Conservation (phyloP, 1,140 invertebrate species). For the Drosophila biarmipes region DNA sequence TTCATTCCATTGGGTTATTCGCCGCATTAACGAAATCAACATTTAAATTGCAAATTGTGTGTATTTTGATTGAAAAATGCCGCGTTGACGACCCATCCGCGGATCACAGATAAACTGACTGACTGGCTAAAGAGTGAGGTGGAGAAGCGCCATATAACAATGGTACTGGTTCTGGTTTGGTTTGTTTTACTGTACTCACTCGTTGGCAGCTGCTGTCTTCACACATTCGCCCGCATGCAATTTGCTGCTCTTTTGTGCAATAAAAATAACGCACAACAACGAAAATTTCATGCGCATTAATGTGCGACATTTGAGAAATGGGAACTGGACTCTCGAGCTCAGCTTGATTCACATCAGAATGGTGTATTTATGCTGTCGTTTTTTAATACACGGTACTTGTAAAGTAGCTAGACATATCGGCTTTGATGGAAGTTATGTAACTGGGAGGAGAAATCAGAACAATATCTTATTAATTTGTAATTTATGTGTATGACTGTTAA, state of each 20-base stretch:
- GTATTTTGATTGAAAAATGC: conserved; percentile 61
- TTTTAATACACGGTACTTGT: neutral
- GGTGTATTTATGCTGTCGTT: neutral
- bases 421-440: neutral
- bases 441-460: neutral
- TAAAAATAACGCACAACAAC: conserved; percentile 45
- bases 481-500: neutral
- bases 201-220: conserved; percentile 62
- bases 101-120: conserved; percentile 8
- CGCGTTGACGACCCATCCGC: conserved; percentile 37
- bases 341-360: conserved; percentile 4
- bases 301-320: conserved; percentile 62
- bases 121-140: neutral
- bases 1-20: conserved; percentile 53
- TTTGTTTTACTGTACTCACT: conserved; percentile 34
- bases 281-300: conserved; percentile 65
- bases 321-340: conserved; percentile 3
- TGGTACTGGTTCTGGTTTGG: neutral
- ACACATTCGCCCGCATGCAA: conserved; percentile 51
- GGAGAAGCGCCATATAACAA: conserved; percentile 12
- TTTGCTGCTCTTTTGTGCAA: conserved; percentile 53
- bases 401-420: neutral
- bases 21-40: conserved; percentile 72
- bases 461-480: too few species aligned
- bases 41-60: conserved; percentile 78